Base-by-base conservation (phyloP, 2,797 vertebrate genomes). In the Rhinophrynus dorsalis region DNA sequence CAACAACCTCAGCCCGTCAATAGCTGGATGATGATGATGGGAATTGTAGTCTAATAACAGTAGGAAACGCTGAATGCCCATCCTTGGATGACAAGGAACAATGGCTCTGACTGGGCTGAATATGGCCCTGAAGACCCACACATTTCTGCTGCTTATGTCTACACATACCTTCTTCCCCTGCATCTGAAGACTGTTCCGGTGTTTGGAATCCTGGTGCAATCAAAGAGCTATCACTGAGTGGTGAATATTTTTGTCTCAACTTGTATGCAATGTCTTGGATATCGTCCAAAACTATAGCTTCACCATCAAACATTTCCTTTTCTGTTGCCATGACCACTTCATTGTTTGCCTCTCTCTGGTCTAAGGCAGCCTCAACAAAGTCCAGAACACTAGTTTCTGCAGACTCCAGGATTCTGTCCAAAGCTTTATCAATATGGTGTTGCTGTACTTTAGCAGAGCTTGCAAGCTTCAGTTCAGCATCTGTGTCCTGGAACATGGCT, bases 201-300 rank as follows among this genome's bases (percentile, higher is more conserved):
- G 72, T 47, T 9, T 37, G 26, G 20, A 76, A 6, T 21, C 76
- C 85, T 30, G 66, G 45, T n/a, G 69, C 79, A 56, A 91, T 79
- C 1, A 88, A 85, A 7, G 76, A 70, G 6, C 86, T 90, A 58
- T 93, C 91, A 44, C 86, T 91, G 50, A 55, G 79, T 3, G 85
- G 71, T 0, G 91, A 92, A 56, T 95, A 92, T 78, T 87, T 94
- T 77, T 93, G 90, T 63, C 93, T 86, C 13, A 98, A 85, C 30
- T 85, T 91, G 79, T 95, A 97, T n/a, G 93, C 88, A 10, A 98
- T 80, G 78, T 98, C 95, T 80, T 98, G 96, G 77, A 99, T 87
- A 21, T 94, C 90, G 48, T 97, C 94, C 45, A 98, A 79, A 45
- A 97, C 77, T 1, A 88, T 80, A 0, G 91, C 85, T 80, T 97